Evolutionary conservation across 2,888 invertebrate species (phyloP), one percentile per base, ranked within the genome.

Genomic region (Polydrusus cervinus): DNA sequence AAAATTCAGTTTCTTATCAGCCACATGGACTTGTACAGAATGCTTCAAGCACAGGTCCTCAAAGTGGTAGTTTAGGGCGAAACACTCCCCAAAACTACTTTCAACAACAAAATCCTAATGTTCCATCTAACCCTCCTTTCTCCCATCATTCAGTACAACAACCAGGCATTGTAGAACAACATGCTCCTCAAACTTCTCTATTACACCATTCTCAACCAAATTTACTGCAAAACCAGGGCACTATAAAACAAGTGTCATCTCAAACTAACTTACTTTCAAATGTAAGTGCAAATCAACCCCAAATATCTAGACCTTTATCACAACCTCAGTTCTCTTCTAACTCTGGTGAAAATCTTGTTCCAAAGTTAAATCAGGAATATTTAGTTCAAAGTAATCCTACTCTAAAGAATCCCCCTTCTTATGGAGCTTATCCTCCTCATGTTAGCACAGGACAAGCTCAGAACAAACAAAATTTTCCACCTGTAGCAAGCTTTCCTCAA

Each of bases 21-120:
- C n/a, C 38, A 40, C 66, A 38, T 13, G 51, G 53, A 51, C 45
- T 3, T 62, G 18, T 20, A 13, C 61, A 43, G 34, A 20, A 47
- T 14, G 2, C 9, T 34, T 34, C 34, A 55, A 55, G 14, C 14
- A 45, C 68, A 68, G 49, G 38, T 45, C 30, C 34, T 25, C 55
- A 55, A 51, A 73, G 40, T 14, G 60, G 16, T 6, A 55, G 40
- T 45, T 9, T 51, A 45, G 73, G 66, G 0, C 49, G n/a, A 67
- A 66, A 70, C 18, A 61, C 53, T 11, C 10, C 65, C 16, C 61
- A 49, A 40, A 70, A 60, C 14, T 64, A 64, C 57, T 49, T 60
- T 38, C 45, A 34, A 34, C 57, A 57, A 7, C 64, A 69, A 49
- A 64, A 45, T 74, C 38, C 34, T 65, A 61, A 45, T 43, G 38